These are phyloP conservation scores for Eilema caniola DNA, from an alignment of 2,888 invertebrate species.

Conservation along the genomic window DNA sequence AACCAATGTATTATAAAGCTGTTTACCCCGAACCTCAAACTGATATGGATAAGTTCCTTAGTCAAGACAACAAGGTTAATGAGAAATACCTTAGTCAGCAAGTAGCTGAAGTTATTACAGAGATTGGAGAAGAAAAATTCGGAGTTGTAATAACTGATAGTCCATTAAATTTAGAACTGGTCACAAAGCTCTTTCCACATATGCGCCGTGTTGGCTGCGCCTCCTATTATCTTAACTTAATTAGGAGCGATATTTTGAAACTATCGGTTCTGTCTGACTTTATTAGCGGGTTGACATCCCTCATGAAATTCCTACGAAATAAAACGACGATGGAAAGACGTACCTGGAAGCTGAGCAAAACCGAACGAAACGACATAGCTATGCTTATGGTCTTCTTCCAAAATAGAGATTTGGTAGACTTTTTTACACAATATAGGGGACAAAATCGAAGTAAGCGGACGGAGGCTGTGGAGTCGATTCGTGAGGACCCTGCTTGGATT, in stretches of 20 bases:
- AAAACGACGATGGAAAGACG: not conserved
- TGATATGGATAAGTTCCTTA: not conserved
- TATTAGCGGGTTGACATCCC: not conserved
- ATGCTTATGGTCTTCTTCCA: not conserved
- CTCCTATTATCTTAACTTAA: not conserved
- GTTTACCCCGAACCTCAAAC: not conserved
- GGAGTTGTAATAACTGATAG: conserved; percentile 7
- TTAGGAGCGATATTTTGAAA: not conserved
- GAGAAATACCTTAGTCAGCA: not conserved
- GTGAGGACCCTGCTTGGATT: not conserved
- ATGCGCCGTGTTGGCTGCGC: conserved; percentile 1
- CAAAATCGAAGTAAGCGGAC: not conserved
- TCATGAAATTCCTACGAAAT: not conserved
- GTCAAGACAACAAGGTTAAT: not conserved
- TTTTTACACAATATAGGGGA: not conserved
- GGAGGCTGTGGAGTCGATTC: not conserved
- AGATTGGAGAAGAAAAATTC: conserved; percentile 4
- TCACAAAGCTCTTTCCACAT: not conserved
- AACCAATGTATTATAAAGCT: conserved; percentile 5
- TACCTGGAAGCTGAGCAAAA: not conserved
- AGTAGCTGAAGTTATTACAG: not conserved
- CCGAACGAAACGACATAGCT: not conserved
- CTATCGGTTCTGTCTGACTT: not conserved
- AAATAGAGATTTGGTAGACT: not conserved
- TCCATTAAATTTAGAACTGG: not conserved